Percentiles rank a stretch among this genome's conserved stretches.
Evolutionary conservation across 92 coral and sea anemone genomes (phyloP).

Genomic region (Blastomussa wellsi): DNA sequence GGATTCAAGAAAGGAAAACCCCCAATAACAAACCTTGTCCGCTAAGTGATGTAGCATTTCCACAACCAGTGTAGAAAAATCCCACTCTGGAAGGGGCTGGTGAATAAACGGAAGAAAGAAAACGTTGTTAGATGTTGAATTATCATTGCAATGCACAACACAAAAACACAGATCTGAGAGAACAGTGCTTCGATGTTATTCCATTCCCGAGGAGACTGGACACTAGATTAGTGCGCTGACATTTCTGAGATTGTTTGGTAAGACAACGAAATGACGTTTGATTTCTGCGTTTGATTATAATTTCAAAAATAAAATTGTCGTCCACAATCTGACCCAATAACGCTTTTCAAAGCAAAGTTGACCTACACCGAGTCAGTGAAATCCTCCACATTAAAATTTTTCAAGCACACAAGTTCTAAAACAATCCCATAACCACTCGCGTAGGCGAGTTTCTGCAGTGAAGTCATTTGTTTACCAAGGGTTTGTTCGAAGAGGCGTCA

Average conservation of each 20-base stretch:
- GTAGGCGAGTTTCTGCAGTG: not conserved
- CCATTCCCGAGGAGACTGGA: not conserved
- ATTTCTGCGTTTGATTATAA: no score
- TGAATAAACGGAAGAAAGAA: not conserved
- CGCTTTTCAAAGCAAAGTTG: no score
- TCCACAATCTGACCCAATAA: no score
- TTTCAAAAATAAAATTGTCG: no score
- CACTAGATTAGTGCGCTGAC: not conserved
- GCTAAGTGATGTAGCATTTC: conserved; percentile 92
- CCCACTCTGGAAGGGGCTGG: conserved; percentile 75
- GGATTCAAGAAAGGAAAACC: not conserved
- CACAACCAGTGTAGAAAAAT: conserved; percentile 75
- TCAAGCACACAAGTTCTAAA: not conserved
- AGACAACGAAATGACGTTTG: no score
- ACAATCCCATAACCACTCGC: not conserved
- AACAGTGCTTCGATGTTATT: not conserved
- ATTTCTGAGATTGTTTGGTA: not conserved
- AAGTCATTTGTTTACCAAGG: conserved; percentile 43
- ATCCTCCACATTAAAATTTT: not conserved
- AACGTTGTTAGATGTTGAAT: not conserved
- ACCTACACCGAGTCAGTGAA: no score
- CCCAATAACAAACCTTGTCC: conserved; percentile 59
- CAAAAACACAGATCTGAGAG: not conserved
- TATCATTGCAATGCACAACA: not conserved
- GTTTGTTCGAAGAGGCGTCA: conserved; percentile 49